Conservation (phyloP, 2,888 invertebrate genomes). For the Tenodera sinensis region DNA sequence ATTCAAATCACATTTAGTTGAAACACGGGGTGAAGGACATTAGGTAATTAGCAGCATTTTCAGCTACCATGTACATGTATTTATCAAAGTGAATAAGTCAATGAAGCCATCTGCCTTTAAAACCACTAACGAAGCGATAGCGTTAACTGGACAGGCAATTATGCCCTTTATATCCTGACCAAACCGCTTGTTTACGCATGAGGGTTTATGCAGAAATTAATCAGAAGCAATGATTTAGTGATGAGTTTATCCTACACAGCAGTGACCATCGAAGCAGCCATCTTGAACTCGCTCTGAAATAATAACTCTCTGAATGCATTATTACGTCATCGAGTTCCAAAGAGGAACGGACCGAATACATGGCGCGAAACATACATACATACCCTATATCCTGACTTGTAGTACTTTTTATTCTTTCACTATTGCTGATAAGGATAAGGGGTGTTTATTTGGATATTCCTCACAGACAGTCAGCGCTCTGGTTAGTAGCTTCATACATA, state of each 20-base stretch:
- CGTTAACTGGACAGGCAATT: neutral
- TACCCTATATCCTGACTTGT: neutral
- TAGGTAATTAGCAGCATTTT: too few species aligned
- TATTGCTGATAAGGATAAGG: too few species aligned
- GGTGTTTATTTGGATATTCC: too few species aligned
- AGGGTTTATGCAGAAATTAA: neutral
- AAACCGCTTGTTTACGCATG: neutral
- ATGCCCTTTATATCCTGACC: neutral
- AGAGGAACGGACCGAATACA: neutral
- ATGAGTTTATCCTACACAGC: neutral
- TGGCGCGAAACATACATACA: neutral
- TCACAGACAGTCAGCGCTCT: too few species aligned
- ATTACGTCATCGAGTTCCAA: neutral
- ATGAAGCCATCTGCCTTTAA: neutral
- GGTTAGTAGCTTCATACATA: too few species aligned
- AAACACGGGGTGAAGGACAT: too few species aligned
- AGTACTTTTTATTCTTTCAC: neutral
- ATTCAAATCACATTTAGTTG: too few species aligned
- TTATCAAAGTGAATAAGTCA: neutral
- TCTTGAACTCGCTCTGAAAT: neutral
- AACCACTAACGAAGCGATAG: neutral
- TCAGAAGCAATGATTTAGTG: neutral
- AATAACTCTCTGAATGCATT: neutral
- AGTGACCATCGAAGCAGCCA: neutral
- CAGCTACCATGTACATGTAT: too few species aligned